Evolutionary conservation across 2,797 vertebrate species (phyloP).

Genomic region (Epinephelus coioides): DNA sequence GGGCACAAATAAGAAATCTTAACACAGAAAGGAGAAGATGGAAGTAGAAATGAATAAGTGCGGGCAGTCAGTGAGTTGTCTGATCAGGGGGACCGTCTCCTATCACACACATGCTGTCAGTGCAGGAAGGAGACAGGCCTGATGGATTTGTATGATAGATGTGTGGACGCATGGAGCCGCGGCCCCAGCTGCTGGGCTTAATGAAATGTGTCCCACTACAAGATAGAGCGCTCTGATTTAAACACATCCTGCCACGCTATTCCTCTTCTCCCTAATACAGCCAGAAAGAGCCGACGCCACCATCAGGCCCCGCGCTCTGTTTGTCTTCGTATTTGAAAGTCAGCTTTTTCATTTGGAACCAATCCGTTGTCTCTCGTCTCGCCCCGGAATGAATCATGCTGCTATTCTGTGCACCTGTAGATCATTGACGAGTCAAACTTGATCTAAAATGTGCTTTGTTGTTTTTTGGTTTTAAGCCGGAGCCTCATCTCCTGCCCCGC

Average conservation of each 20-base stretch:
- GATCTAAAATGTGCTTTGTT: conserved; percentile 70
- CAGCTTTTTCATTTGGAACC: conserved; percentile 79
- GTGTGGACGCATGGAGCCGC: conserved; percentile 77
- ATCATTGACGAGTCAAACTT: conserved; percentile 70
- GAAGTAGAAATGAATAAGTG: conserved; percentile 79
- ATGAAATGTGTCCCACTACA: conserved; percentile 89
- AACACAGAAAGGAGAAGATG: conserved; percentile 63
- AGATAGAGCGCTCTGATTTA: conserved; percentile 89
- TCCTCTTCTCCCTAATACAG: conserved; percentile 80
- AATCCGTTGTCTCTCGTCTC: conserved; percentile 63
- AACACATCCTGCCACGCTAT: conserved; percentile 84
- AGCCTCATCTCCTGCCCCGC: conserved; percentile 34
- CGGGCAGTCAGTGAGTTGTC: conserved; percentile 79
- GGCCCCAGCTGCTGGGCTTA: conserved; percentile 87
- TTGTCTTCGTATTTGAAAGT: conserved; percentile 81
- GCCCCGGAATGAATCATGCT: conserved; percentile 65
- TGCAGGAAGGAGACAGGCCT: conserved; percentile 68
- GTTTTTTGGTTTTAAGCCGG: conserved; percentile 45
- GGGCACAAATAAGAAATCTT: conserved; percentile 65
- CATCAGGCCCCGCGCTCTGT: conserved; percentile 64
- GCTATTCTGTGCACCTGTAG: conserved; percentile 73
- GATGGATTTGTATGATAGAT: conserved; percentile 88
- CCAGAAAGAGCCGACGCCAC: conserved; percentile 66
- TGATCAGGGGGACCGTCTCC: conserved; percentile 74
- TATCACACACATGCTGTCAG: conserved; percentile 79